Evolutionary conservation across 2,797 vertebrate genomes (phyloP), one percentile per base, ranked within the genome.

Genomic region (Paguma larvata): DNA sequence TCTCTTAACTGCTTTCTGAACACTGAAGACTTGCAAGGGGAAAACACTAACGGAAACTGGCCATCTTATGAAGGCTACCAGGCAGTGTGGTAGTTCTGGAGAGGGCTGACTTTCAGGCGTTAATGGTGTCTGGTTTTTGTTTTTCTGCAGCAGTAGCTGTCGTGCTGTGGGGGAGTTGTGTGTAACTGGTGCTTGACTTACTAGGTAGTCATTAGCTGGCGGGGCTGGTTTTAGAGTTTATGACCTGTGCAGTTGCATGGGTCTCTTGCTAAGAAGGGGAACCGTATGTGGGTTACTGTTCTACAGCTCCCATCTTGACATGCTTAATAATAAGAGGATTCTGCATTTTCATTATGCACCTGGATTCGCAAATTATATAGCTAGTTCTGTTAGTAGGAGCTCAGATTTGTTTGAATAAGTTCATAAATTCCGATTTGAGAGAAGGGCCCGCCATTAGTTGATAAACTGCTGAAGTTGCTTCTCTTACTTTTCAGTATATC

Each of bases 381-480:
- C 77, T 62, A 56, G 46, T 56, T 34, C 65, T 25, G 8, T 72
- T 87, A n/a, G 72, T 70, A 51, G 38, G 41, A 83, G 7, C 65
- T 59, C 68, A 65, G 3, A 14, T 51, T 80, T 38, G 30, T 78
- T 91, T 72, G 19, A 91, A 3, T 56, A 77, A 94, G 3, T 85
- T 89, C n/a, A 1, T 56, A 77, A 94, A 5, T 85, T 89, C 25
- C 30, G n/a, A 23, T 34, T 56, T 85, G 77, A 79, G n/a, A 38
- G 56, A 84, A 34, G 27, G 25, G 46, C 18, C 44, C 82, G 53
- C n/a, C 25, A 23, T 96, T 96, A 96, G 41, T 75, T 85, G 95
- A 91, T 68, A 90, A 98, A 82, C 19, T 63, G 89, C 95, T 92
- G 85, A 97, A 97, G 63, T n/a, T 34, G 91, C 97, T 95, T 73